A percentile compares a stretch with the other conserved stretches of the same genome.
Conservation (phyloP, 2,888 invertebrate genomes). For the Autographa pulchrina region DNA sequence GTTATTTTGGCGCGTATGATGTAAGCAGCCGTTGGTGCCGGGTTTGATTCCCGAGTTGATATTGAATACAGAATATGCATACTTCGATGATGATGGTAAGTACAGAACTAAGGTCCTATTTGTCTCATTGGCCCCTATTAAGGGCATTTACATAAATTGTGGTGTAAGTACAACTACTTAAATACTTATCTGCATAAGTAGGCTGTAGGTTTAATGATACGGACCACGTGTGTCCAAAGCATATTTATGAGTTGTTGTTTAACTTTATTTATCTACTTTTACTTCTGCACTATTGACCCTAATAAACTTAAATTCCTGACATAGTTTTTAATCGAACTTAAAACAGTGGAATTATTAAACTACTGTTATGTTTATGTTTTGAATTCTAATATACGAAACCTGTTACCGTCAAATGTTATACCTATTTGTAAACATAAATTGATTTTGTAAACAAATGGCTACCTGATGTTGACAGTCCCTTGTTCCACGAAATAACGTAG, state of each 20-base stretch:
- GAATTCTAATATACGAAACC: constrained; percentile 12
- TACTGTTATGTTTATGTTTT: neutral
- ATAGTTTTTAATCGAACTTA: neutral
- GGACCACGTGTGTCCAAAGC: constrained; percentile 10
- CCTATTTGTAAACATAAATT: constrained; percentile 25
- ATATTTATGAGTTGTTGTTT: constrained; percentile 11
- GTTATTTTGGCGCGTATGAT: constrained; percentile 86
- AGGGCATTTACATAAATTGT: constrained; percentile 7
- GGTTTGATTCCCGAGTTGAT: constrained; percentile 78
- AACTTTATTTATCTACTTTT: constrained; percentile 25
- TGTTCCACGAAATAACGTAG: constrained; percentile 20
- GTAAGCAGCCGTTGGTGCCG: constrained; percentile 78
- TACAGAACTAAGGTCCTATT: constrained; percentile 9
- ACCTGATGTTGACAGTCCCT: constrained; percentile 10
- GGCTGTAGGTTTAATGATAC: constrained; percentile 10
- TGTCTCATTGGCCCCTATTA: neutral
- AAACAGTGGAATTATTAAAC: neutral
- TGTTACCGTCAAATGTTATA: constrained; percentile 9
- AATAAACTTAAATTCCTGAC: constrained; percentile 9
- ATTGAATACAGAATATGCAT: constrained; percentile 78
- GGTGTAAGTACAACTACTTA: neutral
- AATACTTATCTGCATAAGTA: constrained; percentile 8
- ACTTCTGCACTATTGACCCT: constrained; percentile 22
- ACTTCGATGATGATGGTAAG: constrained; percentile 88
- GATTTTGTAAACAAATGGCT: constrained; percentile 20